Evolutionary conservation across 2,797 vertebrate genomes (phyloP), one percentile per base, ranked within the genome.

Genomic region (Orientallactaga sibirica): DNA sequence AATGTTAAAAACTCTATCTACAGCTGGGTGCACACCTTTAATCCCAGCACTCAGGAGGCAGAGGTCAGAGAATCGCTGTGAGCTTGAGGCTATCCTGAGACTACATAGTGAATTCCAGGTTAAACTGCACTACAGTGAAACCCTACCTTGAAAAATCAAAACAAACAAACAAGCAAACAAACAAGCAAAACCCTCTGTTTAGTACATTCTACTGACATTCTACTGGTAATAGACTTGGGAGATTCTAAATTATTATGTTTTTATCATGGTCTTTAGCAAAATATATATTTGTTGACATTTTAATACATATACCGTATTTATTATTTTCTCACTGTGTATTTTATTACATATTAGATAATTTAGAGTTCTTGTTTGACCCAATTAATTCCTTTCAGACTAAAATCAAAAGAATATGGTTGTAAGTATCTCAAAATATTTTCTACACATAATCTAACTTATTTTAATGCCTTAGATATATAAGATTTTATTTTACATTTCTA

Each of bases 401-500:
- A 33, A 33, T 12, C 85, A 75, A 22, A 95, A 66, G 2, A 12
- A 68, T 1, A 20, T 86, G 7, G 2, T 8, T 88, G 18, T 41
- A 90, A 84, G 75, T 85, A 4, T 93, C 74, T 62, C 48, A 25
- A 88, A 74, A 2, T 25, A 77, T 37, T 95, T 75, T 85, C 43
- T 52, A 27, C 10, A 58, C 90, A 52, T 55, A 92, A 88, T 41
- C 12, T 41, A 71, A 78, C 48, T 62, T 79, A 37, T 74, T 92
- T 62, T 68, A 76, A 7, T 52, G 20, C 71, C 93, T 82, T 93
- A 43, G 66, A 48, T 37, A 61, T 52, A 37, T 29, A 92, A 19
- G 1, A 41, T 83, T 88, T 91, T 76, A 2, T 75, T 73, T 93
- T n/a, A 64, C 7, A 37, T 90, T 84, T 76, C 24, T n/a, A 33